These are phyloP conservation scores for Onthophagus sagittarius DNA, from an alignment of 2,888 invertebrate species.

Conservation along the genomic window DNA sequence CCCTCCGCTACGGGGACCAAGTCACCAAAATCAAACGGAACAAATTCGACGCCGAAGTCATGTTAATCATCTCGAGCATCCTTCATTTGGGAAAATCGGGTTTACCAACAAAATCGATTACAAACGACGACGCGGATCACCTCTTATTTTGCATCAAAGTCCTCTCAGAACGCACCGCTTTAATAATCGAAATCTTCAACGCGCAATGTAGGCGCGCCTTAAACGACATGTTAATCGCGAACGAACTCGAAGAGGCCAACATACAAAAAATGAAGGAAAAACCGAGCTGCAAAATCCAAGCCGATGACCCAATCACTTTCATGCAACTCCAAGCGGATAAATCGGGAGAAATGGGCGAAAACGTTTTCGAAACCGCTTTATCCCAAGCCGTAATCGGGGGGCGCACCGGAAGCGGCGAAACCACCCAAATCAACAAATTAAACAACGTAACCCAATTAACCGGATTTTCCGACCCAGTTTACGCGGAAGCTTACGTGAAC, in stretches of 20 bases:
- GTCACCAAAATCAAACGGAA: constrained; percentile 51
- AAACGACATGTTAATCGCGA: constrained; percentile 77
- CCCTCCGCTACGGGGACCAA: constrained; percentile 63
- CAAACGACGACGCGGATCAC: constrained; percentile 94
- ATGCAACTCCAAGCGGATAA: constrained; percentile 64
- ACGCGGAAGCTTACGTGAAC: constrained; percentile 99
- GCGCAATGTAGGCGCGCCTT: constrained; percentile 72
- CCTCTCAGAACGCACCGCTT: constrained; percentile 63
- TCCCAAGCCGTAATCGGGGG: constrained; percentile 81
- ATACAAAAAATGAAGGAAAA: constrained; percentile 63
- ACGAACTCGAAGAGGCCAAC: constrained; percentile 66
- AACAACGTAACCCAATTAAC: constrained; percentile 90
- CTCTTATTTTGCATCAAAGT: constrained; percentile 77
- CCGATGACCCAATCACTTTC: constrained; percentile 83
- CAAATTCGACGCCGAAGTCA: constrained; percentile 64
- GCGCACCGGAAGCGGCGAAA: constrained; percentile 47
- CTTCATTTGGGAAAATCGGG: constrained; percentile 73
- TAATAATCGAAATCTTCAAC: constrained; percentile 69
- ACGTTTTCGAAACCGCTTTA: constrained; percentile 93
- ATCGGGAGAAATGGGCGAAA: constrained; percentile 54
- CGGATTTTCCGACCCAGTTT: constrained; percentile 98
- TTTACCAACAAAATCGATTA: constrained; percentile 71
- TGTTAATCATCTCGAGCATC: constrained; percentile 53
- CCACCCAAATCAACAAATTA: constrained; percentile 57
- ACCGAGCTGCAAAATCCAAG: constrained; percentile 66